Base-by-base conservation (phyloP, 2,888 invertebrate species). In the Nymphalis polychloros region DNA sequence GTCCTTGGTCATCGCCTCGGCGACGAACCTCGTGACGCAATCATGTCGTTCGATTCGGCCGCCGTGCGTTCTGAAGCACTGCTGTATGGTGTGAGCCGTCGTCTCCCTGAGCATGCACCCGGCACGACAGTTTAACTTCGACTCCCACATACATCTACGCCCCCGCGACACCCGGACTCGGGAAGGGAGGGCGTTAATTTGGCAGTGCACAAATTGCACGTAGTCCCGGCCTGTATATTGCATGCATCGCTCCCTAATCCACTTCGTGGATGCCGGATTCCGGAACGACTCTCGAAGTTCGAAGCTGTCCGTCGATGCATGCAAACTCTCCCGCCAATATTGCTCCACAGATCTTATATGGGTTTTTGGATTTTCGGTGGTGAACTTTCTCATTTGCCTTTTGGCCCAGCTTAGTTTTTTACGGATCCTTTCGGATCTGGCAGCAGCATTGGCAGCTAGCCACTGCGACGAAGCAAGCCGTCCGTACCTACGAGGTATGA, bases 1-100 rank as follows among this genome's bases (percentile, higher is more conserved):
- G 8, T 59, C 73, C 0, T 78, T 74, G 0, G 78, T 74, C 55
- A 55, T 63, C 69, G 78, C 57, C 74, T 76, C 77, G 2, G 1
- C 75, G 62, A 77, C 72, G 27, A 62, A 47, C 0, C 73, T 69
- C 41, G 72, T 73, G 3, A 82, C 72, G 0, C 75, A 80, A 31
- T 84, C 73, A 50, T 86, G 85, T 8, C 84, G 73, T 52, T 73
- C 31, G 0, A 85, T 74, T 4, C 81, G 71, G 5, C 79, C 84
- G 46, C 81, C 83, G 71, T 85, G 84, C 2, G 84, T 85, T 35
- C 73, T 63, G 53, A 55, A 62, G 41, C 73, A 49, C 27, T 64
- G 64, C 63, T 86, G 84, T 52, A 83, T 76, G 19, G 67, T 31
- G 0, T 31, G 6, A 6, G 27, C 5, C 27, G 27, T 31, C 27